Evolutionary conservation across 2,797 vertebrate species (phyloP).

Genomic region (Mallotus villosus): DNA sequence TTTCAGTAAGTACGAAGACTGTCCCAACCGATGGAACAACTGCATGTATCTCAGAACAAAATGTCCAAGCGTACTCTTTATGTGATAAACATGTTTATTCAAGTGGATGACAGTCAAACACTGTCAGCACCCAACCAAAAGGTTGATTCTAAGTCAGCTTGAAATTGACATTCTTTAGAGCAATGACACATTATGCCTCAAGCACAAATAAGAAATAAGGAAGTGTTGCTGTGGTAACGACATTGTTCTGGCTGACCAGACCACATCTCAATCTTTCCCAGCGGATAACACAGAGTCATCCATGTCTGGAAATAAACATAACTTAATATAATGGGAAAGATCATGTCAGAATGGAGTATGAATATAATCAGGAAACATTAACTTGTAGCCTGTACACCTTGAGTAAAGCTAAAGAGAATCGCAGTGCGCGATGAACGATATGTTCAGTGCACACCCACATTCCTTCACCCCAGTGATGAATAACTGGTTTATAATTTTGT

Average conservation of each 20-base stretch:
- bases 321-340: background rate
- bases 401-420: background rate
- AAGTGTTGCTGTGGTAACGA: background rate
- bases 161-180: constrained; percentile 5
- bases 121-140: constrained; percentile 3
- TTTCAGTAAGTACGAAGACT: background rate
- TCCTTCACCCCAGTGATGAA: constrained; percentile 36
- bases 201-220: background rate
- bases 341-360: background rate
- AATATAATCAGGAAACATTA: background rate
- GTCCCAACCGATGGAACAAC: background rate
- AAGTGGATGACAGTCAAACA: background rate
- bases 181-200: background rate
- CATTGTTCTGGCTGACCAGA: background rate
- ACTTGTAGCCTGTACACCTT: background rate
- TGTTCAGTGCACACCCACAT: constrained; percentile 12
- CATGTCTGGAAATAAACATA: background rate
- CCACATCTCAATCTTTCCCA: background rate
- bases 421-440: constrained; percentile 6
- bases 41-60: background rate
- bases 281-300: background rate
- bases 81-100: too few relatives aligned
- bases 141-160: background rate
- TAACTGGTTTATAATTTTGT: constrained; percentile 66
- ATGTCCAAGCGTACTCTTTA: background rate